Base-by-base conservation (phyloP, 2,888 invertebrate species). In the Tipula unca region DNA sequence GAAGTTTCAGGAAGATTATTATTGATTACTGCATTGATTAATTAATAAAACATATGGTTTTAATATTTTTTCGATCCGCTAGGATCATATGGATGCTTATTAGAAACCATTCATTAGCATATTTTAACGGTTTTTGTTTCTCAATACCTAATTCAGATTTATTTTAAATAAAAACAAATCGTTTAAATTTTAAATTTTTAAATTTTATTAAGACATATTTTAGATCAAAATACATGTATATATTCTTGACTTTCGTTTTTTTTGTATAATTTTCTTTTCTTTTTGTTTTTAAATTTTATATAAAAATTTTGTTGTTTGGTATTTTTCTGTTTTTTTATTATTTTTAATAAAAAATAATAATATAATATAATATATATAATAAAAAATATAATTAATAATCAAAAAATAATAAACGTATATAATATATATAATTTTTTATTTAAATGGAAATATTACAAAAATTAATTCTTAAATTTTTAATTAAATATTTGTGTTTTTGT, bases 221-320 rank as follows among this genome's bases (percentile, higher is more conserved):
- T 85, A 39, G 85, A 86, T 86, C 86, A 86, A 86, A 86, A 86
- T 86, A 86, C 86, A 85, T 86, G 86, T 86, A 86, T 86, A 86
- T 86, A 86, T 86, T 69, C 82, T 85, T 85, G 85, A 85, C 54
- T 85, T 86, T 17, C 32, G 29, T 85, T 35, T 86, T 82, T 82
- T 32, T 42, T 85, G 29, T 39, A 84, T 85, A 83, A 83, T 36
- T 20, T 36, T 84, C 36, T 25, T 20, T 84, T 36, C 32, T 32
- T 29, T 83, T n/a, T 32, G 29, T 36, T 84, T 84, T 84, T 25
- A 84, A 35, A 32, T 83, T 84, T 36, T 36, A 84, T 84, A 84
- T 84, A 84, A 84, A 84, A 84, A 83, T 17, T 83, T 83, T 83
- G 35, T 29, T 29, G 29, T 32, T 83, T 32, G 83, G 35, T 83